These are phyloP conservation scores for Baryphthengus martii DNA, from an alignment of 2,113 vertebrate genomes.

Conservation along the genomic window DNA sequence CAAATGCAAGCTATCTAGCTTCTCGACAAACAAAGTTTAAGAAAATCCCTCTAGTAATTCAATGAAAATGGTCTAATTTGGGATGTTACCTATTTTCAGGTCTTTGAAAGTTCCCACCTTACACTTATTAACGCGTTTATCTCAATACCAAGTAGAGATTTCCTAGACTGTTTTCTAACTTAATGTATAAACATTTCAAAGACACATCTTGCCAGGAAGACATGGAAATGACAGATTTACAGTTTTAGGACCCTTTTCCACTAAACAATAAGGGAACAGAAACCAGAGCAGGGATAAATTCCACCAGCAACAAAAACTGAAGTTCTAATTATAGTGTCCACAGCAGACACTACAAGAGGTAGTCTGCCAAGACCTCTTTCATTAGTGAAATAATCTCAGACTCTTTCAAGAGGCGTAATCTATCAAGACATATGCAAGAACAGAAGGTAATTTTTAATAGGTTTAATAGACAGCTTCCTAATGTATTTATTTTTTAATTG, in stretches of 20 bases:
- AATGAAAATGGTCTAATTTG: neutral
- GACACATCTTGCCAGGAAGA: neutral
- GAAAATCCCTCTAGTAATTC: neutral
- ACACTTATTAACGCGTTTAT: neutral
- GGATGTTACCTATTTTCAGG: neutral
- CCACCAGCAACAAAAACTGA: neutral
- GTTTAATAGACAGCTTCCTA: neutral
- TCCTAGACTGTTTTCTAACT: neutral
- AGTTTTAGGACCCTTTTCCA: neutral
- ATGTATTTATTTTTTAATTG: neutral
- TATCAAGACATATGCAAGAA: neutral
- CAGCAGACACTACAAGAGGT: neutral
- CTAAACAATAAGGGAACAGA: neutral
- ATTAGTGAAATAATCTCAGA: neutral
- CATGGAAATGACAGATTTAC: neutral
- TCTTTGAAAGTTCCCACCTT: neutral
- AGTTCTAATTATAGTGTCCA: neutral
- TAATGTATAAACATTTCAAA: neutral
- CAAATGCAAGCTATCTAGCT: neutral
- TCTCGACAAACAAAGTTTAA: neutral
- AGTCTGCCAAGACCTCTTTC: slow-evolving; percentile 12
- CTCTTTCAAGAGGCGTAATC: neutral
- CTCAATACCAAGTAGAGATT: neutral
- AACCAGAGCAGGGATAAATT: neutral
- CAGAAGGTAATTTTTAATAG: neutral